Evolutionary conservation across 2,113 vertebrate genomes (phyloP), one percentile per base, ranked within the genome.

Genomic region (Syrrhaptes paradoxus): DNA sequence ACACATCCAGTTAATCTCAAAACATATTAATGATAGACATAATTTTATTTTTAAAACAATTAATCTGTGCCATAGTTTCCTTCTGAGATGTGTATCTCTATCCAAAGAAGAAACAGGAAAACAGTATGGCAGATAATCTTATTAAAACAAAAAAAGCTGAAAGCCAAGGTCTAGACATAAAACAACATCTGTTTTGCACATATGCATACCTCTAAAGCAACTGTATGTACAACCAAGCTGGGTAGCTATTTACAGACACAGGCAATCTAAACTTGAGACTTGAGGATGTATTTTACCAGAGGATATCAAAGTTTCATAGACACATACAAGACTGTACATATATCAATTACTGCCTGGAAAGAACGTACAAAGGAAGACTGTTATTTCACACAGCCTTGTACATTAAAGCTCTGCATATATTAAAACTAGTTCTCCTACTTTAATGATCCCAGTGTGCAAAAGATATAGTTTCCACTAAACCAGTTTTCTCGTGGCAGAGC

Each of bases 121-220:
- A 22, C 4, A 9, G 8, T 48, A n/a, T 41, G 32, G 61, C 17
- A 85, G 16, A 54, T 54, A 38, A 32, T 25, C 26, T 54, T 59
- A 80, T n/a, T 41, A 41, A 78, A 75, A 14, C 7, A 71, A 57
- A 81, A 36, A 36, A 73, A 43, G 1, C 22, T 58, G 21, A 43
- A 91, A 77, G 6, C 4, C 0, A 0, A 87, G 7, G 17, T 65
- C 45, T 68, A 68, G 34, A 49, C 76, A 31, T 14, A 79, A 82
- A 71, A 34, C 7, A 55, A 16, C 0, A 1, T 34, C 28, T 61
- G 12, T 34, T 85, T 76, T 76, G 4, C 18, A 38, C 1, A 0
- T 72, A 86, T 75, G 8, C 10, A 3, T 41, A 24, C 6, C 24
- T 67, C 17, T 72, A 59, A 63, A 57, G 17, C 4, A 54, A 45